Percentiles rank a stretch among this genome's conserved stretches.
Evolutionary conservation across 2,113 vertebrate species (phyloP).

Genomic region (Embiotoca jacksoni): DNA sequence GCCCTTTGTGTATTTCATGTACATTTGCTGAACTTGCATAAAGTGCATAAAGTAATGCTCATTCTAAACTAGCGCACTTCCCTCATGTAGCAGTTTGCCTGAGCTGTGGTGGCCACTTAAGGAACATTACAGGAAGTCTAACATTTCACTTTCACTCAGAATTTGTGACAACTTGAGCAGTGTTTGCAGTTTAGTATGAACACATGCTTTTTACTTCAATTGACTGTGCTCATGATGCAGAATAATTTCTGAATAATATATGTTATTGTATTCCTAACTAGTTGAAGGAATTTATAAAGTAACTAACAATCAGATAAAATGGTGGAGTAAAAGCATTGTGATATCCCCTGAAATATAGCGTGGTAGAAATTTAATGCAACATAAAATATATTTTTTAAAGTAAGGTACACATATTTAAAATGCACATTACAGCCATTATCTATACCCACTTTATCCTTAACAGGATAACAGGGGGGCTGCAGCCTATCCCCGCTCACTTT

Average conservation of each 20-base stretch:
- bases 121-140: conserved; percentile 13
- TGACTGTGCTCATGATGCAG: background rate
- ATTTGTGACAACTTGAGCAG: conserved; percentile 1
- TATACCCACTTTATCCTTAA: no score
- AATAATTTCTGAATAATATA: conserved; percentile 1
- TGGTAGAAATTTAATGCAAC: no score
- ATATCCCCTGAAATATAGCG: no score
- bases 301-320: no score
- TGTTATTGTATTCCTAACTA: background rate
- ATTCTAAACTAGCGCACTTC: conserved; percentile 14
- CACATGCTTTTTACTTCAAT: background rate
- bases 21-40: background rate
- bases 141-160: background rate
- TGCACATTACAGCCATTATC: no score
- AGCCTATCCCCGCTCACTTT: no score
- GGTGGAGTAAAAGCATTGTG: no score
- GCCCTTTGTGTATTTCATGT: background rate
- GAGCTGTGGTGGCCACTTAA: background rate
- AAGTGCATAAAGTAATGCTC: conserved; percentile 13
- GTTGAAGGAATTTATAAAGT: no score
- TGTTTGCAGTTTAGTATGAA: background rate
- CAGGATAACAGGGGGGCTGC: no score
- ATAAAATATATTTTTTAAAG: no score
- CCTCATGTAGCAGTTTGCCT: background rate
- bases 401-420: no score